phyloP scores from a whole-genome alignment of 2,113 vertebrate genomes.

The Ceratotherium simum region DNA sequence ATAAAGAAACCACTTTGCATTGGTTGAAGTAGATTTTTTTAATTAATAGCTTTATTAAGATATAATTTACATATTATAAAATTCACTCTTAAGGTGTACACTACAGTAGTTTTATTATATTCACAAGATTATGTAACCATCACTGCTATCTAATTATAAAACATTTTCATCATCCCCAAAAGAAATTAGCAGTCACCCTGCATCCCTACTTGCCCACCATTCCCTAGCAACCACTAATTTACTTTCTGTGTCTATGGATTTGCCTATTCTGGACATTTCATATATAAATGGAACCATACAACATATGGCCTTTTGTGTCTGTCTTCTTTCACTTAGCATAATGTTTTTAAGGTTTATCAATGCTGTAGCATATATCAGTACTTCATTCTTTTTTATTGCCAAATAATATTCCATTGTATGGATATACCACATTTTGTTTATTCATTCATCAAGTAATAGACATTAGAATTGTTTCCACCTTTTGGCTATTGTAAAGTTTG shows the following conservation, averaged over 20 bases:
- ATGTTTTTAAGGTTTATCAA: constrained; percentile 39
- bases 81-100: not conserved
- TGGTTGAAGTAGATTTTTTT: constrained; percentile 33
- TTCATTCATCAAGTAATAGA: not conserved
- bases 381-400: constrained; percentile 25
- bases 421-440: not conserved
- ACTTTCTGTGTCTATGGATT: constrained; percentile 30
- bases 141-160: constrained; percentile 39
- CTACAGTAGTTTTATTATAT: not conserved
- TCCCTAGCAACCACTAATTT: not conserved
- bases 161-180: not conserved
- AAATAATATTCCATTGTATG: not conserved
- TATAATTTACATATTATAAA: constrained; percentile 1
- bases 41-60: not conserved
- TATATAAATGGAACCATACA: not conserved
- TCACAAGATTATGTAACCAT: not conserved
- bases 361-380: not conserved
- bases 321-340: constrained; percentile 4
- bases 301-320: not conserved
- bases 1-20: constrained; percentile 25
- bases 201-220: not conserved
- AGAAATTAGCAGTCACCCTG: constrained; percentile 4
- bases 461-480: not conserved
- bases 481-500: not conserved
- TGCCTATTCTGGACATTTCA: not conserved